phyloP scores from a whole-genome alignment of 2,888 invertebrate species.

The Eupithecia tripunctaria region DNA sequence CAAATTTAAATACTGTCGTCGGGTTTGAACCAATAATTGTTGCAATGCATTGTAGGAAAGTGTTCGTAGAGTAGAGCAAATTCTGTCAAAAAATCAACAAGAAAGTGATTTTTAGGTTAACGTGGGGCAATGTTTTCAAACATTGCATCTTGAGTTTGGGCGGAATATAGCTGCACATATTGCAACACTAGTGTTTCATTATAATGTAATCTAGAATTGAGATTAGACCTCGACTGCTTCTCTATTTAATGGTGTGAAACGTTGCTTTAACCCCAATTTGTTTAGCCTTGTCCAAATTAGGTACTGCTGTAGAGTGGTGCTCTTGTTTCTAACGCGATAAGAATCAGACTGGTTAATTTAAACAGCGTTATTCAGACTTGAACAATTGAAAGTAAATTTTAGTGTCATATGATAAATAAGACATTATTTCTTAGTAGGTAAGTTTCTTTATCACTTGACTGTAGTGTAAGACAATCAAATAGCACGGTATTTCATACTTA shows the following conservation, averaged over 20 bases:
- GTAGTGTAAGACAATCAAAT: background rate
- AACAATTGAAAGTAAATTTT: background rate
- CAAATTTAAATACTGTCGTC: too few relatives aligned
- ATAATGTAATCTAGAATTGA: slow-evolving; percentile 17
- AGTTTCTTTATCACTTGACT: background rate
- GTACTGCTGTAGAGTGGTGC: slow-evolving; percentile 17
- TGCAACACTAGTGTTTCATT: slow-evolving; percentile 7
- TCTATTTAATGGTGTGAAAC: slow-evolving; percentile 27
- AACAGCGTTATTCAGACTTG: background rate
- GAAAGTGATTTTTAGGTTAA: too few relatives aligned
- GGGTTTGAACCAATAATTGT: too few relatives aligned
- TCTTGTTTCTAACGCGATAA: slow-evolving; percentile 13
- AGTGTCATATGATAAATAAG: background rate
- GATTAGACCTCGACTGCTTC: slow-evolving; percentile 22
- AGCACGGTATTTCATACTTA: background rate
- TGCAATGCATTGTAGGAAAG: too few relatives aligned
- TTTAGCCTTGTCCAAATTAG: slow-evolving; percentile 31
- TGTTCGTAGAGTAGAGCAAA: too few relatives aligned
- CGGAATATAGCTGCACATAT: background rate
- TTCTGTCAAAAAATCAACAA: too few relatives aligned
- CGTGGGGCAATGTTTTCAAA: too few relatives aligned
- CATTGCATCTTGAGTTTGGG: too few relatives aligned
- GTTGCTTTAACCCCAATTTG: slow-evolving; percentile 30
- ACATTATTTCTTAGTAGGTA: background rate
- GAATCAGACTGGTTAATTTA: background rate